Evolutionary conservation across 2,113 vertebrate genomes (phyloP).

Genomic region (Gallinago undulata): DNA sequence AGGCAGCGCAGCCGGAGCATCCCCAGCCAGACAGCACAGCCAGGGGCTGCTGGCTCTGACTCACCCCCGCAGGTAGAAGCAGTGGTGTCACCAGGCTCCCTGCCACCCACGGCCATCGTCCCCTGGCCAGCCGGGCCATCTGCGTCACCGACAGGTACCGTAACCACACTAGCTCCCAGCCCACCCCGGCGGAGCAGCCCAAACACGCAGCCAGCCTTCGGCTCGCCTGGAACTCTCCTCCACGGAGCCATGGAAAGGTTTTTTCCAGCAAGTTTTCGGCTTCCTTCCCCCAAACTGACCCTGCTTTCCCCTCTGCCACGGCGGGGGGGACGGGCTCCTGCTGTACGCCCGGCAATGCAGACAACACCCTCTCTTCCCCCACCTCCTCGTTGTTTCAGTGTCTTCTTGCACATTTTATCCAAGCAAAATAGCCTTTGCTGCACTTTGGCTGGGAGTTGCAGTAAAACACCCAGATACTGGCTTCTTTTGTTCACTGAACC

Average conservation of each 20-base stretch:
- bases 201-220: fast-evolving
- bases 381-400: background rate
- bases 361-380: background rate
- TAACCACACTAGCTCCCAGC: background rate
- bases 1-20: background rate
- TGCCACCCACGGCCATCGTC: background rate
- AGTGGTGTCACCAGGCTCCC: background rate
- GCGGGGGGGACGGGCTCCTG: background rate
- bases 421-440: background rate
- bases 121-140: fast-evolving
- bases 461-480: background rate
- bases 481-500: background rate
- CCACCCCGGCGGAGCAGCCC: background rate
- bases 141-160: background rate
- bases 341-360: background rate
- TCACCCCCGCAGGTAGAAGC: background rate
- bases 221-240: fast-evolving
- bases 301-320: background rate
- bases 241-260: fast-evolving
- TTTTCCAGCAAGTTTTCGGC: background rate
- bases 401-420: background rate
- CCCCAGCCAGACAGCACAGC: background rate
- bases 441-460: background rate
- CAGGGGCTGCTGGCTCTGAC: background rate
- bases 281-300: background rate